phyloP scores from a whole-genome alignment of 2,113 vertebrate genomes.

The Pandion haliaetus region DNA sequence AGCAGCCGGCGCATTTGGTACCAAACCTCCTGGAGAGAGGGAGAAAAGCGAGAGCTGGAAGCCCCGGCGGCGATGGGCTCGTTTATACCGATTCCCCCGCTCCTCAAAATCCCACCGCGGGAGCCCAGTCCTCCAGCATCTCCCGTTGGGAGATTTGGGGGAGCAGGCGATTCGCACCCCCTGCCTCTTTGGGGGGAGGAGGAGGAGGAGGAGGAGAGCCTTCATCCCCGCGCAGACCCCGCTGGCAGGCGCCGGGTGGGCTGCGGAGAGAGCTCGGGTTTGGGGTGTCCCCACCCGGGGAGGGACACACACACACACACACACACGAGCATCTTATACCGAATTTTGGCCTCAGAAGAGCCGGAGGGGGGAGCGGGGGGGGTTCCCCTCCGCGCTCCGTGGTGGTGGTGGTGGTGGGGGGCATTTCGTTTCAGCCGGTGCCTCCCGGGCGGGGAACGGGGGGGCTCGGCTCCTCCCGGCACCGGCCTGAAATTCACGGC shows the following conservation, averaged over 20 bases:
- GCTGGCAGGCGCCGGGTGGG: background rate
- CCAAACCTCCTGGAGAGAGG: conserved; percentile 86
- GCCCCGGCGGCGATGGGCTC: background rate
- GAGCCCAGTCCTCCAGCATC: background rate
- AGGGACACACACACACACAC: too few species aligned
- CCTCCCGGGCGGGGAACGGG: background rate
- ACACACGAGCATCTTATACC: accelerated
- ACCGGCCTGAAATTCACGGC: background rate
- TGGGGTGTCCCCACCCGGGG: background rate
- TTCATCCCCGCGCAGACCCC: background rate
- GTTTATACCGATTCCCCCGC: background rate
- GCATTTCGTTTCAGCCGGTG: background rate
- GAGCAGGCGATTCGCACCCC: background rate
- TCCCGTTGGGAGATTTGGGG: background rate
- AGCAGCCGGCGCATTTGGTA: conserved; percentile 95
- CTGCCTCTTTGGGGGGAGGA: background rate
- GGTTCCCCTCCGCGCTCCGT: background rate
- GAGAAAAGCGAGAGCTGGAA: background rate
- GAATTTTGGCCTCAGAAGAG: background rate
- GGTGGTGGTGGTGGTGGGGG: background rate
- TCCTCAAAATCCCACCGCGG: background rate
- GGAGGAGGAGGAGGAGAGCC: background rate
- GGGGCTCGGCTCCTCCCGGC: background rate
- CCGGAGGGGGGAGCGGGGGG: too few species aligned
- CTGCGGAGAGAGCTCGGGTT: background rate